These are phyloP conservation scores for Beaufortia kweichowensis DNA, from an alignment of 2,113 vertebrate species.

Conservation along the genomic window DNA sequence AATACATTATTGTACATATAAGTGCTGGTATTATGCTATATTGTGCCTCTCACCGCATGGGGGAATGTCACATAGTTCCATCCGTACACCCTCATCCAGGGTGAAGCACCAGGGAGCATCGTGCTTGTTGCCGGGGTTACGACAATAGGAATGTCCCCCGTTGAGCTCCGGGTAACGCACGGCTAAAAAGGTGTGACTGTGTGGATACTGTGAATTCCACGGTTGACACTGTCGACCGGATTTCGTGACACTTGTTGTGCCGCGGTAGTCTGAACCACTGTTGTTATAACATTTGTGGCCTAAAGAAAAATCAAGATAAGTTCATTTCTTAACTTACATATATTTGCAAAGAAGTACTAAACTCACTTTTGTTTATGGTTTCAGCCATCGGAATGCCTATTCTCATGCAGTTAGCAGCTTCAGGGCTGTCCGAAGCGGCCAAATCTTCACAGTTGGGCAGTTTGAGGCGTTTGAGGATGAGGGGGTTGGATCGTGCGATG, in stretches of 20 bases:
- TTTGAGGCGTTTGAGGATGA: conserved; percentile 95
- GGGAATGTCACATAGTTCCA: conserved; percentile 91
- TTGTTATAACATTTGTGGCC: conserved; percentile 96
- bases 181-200: conserved; percentile 90
- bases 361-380: conserved; percentile 95
- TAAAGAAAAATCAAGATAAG: conserved; percentile 65
- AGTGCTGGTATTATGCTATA: too few species aligned
- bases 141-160: conserved; percentile 96
- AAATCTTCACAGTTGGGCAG: conserved; percentile 97
- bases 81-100: conserved; percentile 89
- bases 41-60: conserved; percentile 81
- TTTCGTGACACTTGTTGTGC: conserved; percentile 88
- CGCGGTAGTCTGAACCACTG: conserved; percentile 90
- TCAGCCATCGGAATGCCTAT: conserved; percentile 97
- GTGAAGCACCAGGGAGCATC: conserved; percentile 98
- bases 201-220: conserved; percentile 97
- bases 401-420: conserved; percentile 89
- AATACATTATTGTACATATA: too few species aligned
- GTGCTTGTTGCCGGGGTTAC: conserved; percentile 92
- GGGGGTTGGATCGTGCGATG: conserved; percentile 93
- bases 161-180: conserved; percentile 89
- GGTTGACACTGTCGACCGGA: conserved; percentile 97
- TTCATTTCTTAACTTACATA: too few species aligned
- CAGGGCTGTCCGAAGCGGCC: conserved; percentile 84
- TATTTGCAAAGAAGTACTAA: not conserved